Evolutionary conservation across 2,888 invertebrate species (phyloP).

Genomic region (Cenopis cana): DNA sequence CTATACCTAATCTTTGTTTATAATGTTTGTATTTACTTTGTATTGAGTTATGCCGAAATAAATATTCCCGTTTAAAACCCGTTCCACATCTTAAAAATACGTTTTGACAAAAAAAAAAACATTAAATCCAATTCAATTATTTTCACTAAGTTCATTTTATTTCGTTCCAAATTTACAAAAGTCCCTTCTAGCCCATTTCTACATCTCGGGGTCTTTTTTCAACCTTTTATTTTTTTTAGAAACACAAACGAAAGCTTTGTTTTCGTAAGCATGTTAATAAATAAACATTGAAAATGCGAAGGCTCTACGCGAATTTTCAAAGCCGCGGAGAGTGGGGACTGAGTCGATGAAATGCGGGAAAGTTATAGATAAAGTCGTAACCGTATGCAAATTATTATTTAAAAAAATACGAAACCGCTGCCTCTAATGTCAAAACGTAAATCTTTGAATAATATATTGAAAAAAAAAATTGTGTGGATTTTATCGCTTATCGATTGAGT

Average conservation of each 20-base stretch:
- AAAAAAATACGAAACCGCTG: too few species aligned
- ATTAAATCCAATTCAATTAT: slow-evolving; percentile 37
- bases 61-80: too few species aligned
- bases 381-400: too few species aligned
- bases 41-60: too few species aligned
- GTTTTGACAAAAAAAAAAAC: slow-evolving; percentile 19
- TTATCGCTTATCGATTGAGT: too few species aligned
- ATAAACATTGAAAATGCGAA: slow-evolving; percentile 47
- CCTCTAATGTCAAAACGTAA: too few species aligned
- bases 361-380: slow-evolving; percentile 40
- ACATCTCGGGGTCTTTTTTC: slow-evolving; percentile 34
- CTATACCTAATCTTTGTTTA: too few species aligned
- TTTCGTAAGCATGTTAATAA: slow-evolving; percentile 48
- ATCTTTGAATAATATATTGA: too few species aligned
- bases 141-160: slow-evolving; percentile 30
- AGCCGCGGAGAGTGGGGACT: slow-evolving; percentile 32
- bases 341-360: slow-evolving; percentile 28
- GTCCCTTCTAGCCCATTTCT: slow-evolving; percentile 38
- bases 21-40: too few species aligned
- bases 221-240: slow-evolving; percentile 34
- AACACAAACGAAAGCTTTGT: slow-evolving; percentile 47
- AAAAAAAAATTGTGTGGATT: too few species aligned
- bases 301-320: slow-evolving; percentile 46
- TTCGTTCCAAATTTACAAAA: slow-evolving; percentile 23
- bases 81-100: not conserved